A percentile compares a stretch with the other conserved stretches of the same genome.
These are phyloP conservation scores for Apodemia hepburni DNA, from an alignment of 2,888 invertebrate species.

Conservation along the genomic window DNA sequence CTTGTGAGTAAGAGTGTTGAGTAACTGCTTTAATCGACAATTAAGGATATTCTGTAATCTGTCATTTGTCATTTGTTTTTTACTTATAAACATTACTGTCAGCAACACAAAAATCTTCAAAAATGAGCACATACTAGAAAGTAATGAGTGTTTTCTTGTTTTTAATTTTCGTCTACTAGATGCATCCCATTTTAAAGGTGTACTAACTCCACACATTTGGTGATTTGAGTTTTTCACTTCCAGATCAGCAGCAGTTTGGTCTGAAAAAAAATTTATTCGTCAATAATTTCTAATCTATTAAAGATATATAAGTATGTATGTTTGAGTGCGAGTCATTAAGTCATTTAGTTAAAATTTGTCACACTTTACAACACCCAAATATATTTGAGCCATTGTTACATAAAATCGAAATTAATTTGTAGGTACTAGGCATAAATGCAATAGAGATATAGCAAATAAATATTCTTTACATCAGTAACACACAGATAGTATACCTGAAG, in stretches of 20 bases:
- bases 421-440: not conserved
- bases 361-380: not conserved
- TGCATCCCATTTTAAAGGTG: not conserved
- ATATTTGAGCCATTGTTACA: not conserved
- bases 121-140: not conserved
- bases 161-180: conserved; percentile 4
- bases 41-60: too few relatives aligned
- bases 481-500: not conserved
- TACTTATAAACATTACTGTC: not conserved
- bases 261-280: not conserved
- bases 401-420: not conserved
- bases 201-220: not conserved
- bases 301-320: not conserved
- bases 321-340: not conserved
- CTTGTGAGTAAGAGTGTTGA: too few relatives aligned
- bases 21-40: too few relatives aligned
- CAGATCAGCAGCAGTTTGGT: not conserved
- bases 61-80: too few relatives aligned
- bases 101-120: not conserved
- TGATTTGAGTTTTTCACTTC: not conserved
- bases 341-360: not conserved
- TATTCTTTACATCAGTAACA: not conserved
- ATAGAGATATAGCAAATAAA: not conserved
- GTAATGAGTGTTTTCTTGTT: not conserved
- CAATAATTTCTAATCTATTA: not conserved